Base-by-base conservation (phyloP, 2,113 vertebrate species). In the Leuciscus idus region DNA sequence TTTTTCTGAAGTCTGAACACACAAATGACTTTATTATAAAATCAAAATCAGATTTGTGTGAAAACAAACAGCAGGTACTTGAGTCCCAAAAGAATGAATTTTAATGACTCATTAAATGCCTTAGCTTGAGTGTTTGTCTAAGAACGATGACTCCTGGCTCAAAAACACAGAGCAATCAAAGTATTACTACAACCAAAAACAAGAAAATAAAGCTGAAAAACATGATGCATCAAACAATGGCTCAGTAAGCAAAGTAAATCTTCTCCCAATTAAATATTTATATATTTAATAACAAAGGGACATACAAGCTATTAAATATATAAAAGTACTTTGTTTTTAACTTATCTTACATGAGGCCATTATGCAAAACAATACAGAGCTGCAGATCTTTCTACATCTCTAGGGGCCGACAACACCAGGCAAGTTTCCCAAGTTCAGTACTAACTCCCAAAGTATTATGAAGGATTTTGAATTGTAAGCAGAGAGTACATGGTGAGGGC, bases 191-290 rank as follows among this genome's bases (percentile, higher is more conserved):
- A 73, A 36, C 23, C 66, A 78, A 39, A 87, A 79, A 84, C 64
- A 36, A 64, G 39, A 73, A 84, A 78, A 36, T n/a, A 68, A 66
- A 57, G 59, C 75, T 74, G 9, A n/a, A 85, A 55, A n/a, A 81
- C 68, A 57, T 78, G 30, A 57, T 84, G 46, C 26, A 59, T 33
- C 66, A 74, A 84, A 85, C 79, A 84, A 74, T 80, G 62, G 21
- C 36, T 59, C 59, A 36, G 68, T 6, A 1, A 36, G 33, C 21
- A 82, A 21, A 64, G 9, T 48, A 64, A 48, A 81, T 66, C n/a
- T 64, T 64, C 59, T 48, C 39, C 39, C 15, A 21, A 28, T 64
- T 9, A 28, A 81, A 64, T 64, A 64, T 81, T 66, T 81, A 81
- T 64, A 61, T 39, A 66, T 64, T 81, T 17, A 48, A 66, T 64